These are phyloP conservation scores for Phaetusa simplex DNA, from an alignment of 2,113 vertebrate genomes.

Conservation along the genomic window DNA sequence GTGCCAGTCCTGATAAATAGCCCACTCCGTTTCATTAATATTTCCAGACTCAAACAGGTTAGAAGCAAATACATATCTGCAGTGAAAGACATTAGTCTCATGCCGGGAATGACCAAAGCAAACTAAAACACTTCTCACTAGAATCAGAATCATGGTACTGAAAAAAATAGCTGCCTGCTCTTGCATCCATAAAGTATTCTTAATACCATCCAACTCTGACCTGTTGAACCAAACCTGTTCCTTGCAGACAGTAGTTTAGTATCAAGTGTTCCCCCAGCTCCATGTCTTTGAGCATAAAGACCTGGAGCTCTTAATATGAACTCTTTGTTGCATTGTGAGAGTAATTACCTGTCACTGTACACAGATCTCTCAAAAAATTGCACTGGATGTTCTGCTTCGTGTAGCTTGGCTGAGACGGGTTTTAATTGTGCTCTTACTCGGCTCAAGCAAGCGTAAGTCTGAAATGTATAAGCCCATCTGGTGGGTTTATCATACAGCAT, in stretches of 20 bases:
- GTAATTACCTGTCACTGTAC: constrained; percentile 74
- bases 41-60: constrained; percentile 80
- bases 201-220: background rate
- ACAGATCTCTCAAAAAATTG: constrained; percentile 76
- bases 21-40: constrained; percentile 83
- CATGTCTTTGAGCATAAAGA: background rate
- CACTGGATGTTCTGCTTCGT: constrained; percentile 71
- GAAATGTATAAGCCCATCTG: constrained; percentile 79
- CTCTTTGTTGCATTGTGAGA: background rate
- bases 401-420: constrained; percentile 57
- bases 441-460: constrained; percentile 74
- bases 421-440: constrained; percentile 68
- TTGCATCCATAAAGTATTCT: background rate
- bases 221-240: background rate
- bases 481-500: constrained; percentile 81
- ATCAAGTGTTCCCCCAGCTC: background rate
- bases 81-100: background rate
- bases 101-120: background rate
- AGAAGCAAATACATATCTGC: constrained; percentile 85
- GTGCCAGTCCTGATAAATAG: constrained; percentile 86
- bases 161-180: background rate
- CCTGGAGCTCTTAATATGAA: background rate
- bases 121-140: background rate
- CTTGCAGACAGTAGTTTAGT: background rate
- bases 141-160: background rate